Percentiles rank a stretch among this genome's conserved stretches.
phyloP scores from a whole-genome alignment of 1,140 invertebrate species.

The Drosophila suzukii region DNA sequence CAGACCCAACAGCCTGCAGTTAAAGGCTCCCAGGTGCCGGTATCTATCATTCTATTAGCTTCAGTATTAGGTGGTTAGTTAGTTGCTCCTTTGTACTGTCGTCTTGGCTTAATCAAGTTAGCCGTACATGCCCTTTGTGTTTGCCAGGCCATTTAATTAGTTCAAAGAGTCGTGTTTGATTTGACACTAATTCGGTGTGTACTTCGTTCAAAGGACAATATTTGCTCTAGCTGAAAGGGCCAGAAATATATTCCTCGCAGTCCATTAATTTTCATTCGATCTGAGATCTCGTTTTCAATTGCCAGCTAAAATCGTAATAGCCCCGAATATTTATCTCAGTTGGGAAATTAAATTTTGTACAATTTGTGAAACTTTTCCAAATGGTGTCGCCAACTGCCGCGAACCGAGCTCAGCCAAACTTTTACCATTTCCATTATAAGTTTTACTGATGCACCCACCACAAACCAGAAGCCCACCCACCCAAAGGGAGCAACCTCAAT shows the following conservation, averaged over 20 bases:
- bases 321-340: conserved; percentile 60
- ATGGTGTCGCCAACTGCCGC: conserved; percentile 71
- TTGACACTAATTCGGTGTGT: conserved; percentile 65
- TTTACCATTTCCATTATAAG: conserved; percentile 76
- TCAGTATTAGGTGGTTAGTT: conserved; percentile 63
- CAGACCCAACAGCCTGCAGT: conserved; percentile 2
- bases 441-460: conserved; percentile 33
- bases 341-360: conserved; percentile 52
- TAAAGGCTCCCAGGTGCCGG: conserved; percentile 24
- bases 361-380: conserved; percentile 71
- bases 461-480: not conserved
- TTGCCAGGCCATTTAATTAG: conserved; percentile 60
- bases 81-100: conserved; percentile 42
- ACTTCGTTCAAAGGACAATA: conserved; percentile 28
- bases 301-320: conserved; percentile 29
- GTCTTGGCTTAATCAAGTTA: conserved; percentile 66
- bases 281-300: conserved; percentile 48
- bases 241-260: conserved; percentile 1
- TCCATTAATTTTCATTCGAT: conserved; percentile 40
- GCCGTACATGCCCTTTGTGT: conserved; percentile 15
- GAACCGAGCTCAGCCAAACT: conserved; percentile 48
- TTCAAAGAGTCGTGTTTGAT: conserved; percentile 66
- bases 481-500: conserved; percentile 11
- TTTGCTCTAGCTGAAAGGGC: not conserved
- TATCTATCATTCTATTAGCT: conserved; percentile 54